Conservation (phyloP, 2,113 vertebrate genomes). For the Ramphastos sulfuratus region DNA sequence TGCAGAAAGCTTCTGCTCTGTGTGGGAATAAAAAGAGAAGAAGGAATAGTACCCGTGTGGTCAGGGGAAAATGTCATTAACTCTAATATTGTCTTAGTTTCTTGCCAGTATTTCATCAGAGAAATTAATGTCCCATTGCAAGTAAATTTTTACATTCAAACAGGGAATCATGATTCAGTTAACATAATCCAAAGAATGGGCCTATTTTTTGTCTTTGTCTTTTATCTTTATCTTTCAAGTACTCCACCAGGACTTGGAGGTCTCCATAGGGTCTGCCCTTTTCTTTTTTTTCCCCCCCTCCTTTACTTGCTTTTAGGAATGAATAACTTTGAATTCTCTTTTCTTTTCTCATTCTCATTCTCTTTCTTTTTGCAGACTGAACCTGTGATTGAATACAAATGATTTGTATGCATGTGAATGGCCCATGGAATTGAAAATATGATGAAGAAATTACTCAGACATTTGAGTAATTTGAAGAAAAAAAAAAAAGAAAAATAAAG, state of each 20-base stretch:
- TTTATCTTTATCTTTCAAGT: background rate
- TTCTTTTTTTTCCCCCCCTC: background rate
- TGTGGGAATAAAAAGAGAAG: background rate
- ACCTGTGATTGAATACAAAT: background rate
- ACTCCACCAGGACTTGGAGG: background rate
- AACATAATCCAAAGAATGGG: background rate
- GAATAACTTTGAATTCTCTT: background rate
- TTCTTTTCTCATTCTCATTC: background rate
- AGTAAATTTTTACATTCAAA: background rate
- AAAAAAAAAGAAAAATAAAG: background rate
- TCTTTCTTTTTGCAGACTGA: background rate
- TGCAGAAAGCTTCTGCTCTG: background rate
- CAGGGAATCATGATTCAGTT: background rate
- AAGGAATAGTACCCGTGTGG: background rate
- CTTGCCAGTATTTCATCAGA: background rate
- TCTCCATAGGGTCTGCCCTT: background rate
- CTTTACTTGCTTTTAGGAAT: background rate
- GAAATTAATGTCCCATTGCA: constrained; percentile 30
- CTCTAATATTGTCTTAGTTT: background rate
- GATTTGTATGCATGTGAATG: background rate
- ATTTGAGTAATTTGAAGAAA: background rate
- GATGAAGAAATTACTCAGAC: background rate
- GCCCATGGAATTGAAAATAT: background rate
- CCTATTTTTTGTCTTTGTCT: background rate
- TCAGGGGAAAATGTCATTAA: background rate